Evolutionary conservation across 2,888 invertebrate species (phyloP), one percentile per base, ranked within the genome.

Genomic region (Hyles lineata): DNA sequence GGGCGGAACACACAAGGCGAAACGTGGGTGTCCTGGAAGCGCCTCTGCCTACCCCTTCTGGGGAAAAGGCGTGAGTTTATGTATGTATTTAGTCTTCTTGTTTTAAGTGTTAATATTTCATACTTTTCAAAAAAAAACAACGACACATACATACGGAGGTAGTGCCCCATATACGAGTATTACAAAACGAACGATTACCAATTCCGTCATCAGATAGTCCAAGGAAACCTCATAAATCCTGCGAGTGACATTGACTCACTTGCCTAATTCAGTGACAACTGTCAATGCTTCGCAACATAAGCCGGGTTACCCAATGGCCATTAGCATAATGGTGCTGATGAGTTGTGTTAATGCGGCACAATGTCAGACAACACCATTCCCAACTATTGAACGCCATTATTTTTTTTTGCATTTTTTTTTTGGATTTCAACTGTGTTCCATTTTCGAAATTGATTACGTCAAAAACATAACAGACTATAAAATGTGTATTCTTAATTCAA

Each of bases 271-370:
- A 62, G n/a, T 35, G 67, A 50, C 67, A 67, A 58, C 70, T 32
- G 59, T 58, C 72, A 72, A 25, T 63, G 63, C 50, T 43, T 50
- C 43, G 23, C 67, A 67, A 58, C 72, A 58, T 59, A 73, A 71
- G 63, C 35, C n/a, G 19, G 7, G 60, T 62, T 74, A 35, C 74
- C 61, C 70, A 74, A 74, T 59, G 35, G 15, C 50, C 55, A 72
- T 74, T 72, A 72, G 50, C 72, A 60, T 72, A 74, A 74, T 70
- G 58, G 62, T 55, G 74, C 29, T 70, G 74, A 74, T 74, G 72
- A 62, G 58, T 35, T 74, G 43, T 72, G 74, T 72, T 70, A 71
- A 74, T 62, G 70, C 62, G 11, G 21, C 58, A 72, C 76, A 76
- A 76, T 76, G 75, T 70, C 73, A 43, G 43, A 43, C 43, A 55